These are phyloP conservation scores for Dromiciops gliroides DNA, from an alignment of 2,113 vertebrate species.

Conservation along the genomic window DNA sequence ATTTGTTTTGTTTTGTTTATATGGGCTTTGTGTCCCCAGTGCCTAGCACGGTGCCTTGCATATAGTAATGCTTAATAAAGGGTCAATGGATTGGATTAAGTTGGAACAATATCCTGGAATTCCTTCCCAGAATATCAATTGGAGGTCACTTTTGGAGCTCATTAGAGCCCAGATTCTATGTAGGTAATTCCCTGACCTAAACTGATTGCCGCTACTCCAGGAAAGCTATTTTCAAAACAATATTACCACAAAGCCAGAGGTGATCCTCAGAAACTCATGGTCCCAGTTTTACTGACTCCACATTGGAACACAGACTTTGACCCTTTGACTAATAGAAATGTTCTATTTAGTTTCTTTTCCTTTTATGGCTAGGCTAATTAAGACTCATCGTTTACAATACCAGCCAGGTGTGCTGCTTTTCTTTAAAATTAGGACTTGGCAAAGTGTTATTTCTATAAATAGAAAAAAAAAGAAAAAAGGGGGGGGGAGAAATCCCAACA, in stretches of 20 bases:
- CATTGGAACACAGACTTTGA: not conserved
- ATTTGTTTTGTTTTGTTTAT: not conserved
- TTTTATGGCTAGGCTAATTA: slow-evolving; percentile 8
- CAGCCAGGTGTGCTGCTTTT: slow-evolving; percentile 2
- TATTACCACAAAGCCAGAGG: not conserved
- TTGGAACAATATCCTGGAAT: not conserved
- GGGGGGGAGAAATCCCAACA: not conserved
- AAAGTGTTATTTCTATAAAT: slow-evolving; percentile 27
- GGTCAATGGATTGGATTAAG: not conserved
- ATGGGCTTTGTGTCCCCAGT: not conserved
- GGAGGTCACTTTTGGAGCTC: not conserved
- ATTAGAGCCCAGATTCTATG: not conserved
- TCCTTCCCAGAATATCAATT: not conserved
- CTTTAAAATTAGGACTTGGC: slow-evolving; percentile 30
- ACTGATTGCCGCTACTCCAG: not conserved
- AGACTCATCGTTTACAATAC: slow-evolving; percentile 5
- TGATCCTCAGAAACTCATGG: not conserved
- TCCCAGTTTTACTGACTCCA: not conserved
- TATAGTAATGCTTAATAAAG: not conserved
- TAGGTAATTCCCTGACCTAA: not conserved
- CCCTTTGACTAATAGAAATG: not conserved
- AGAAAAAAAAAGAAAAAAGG: not conserved
- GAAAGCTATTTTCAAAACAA: not conserved
- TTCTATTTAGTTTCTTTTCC: slow-evolving; percentile 20
- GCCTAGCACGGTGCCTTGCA: not conserved